Base-by-base conservation (phyloP, 2,797 vertebrate genomes). In the Pseudomugil tenellus region DNA sequence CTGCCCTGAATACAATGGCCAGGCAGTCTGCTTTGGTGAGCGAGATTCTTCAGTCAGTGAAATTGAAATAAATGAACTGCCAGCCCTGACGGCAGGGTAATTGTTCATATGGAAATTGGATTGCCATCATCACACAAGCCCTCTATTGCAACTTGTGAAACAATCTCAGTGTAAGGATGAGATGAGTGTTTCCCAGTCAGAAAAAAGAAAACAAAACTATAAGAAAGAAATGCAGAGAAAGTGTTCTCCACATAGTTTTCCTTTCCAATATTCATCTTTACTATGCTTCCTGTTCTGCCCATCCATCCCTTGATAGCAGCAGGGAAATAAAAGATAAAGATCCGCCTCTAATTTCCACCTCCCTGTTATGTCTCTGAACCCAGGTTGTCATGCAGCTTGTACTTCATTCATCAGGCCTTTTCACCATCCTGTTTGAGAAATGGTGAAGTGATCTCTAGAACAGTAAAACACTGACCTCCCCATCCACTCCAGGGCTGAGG, bases 41-140 rank as follows among this genome's bases (percentile, higher is more conserved):
- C 61, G 67, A 73, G 79, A 70, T 68, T 84, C 77, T 84, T 81
- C 75, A 88, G 90, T 92, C 91, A 87, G 86, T 93, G 92, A 92
- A 92, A 93, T 93, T 91, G 92, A 93, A 94, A 94, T 91, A 93
- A 94, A 94, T 93, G 90, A 93, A 93, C 83, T 93, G 93, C 90
- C 93, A 91, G 74, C 80, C 75, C 85, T 88, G 91, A 91, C 90
- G 78, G 86, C 80, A 63, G 89, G 83, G 93, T 92, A 92, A 94
- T 94, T 93, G 91, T 93, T 94, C 91, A 91, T 87, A 91, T 92
- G 92, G 91, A 94, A 93, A 94, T 93, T 92, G 91, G 88, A 92
- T 89, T 87, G 87, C 81, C 85, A 73, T 88, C 86, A 77, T 91
- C 90, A 87, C 84, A 70, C 78, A 61, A 86, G 80, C 83, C 84